Evolutionary conservation across 1,140 invertebrate genomes (phyloP).

Genomic region (Sycobia sp.): DNA sequence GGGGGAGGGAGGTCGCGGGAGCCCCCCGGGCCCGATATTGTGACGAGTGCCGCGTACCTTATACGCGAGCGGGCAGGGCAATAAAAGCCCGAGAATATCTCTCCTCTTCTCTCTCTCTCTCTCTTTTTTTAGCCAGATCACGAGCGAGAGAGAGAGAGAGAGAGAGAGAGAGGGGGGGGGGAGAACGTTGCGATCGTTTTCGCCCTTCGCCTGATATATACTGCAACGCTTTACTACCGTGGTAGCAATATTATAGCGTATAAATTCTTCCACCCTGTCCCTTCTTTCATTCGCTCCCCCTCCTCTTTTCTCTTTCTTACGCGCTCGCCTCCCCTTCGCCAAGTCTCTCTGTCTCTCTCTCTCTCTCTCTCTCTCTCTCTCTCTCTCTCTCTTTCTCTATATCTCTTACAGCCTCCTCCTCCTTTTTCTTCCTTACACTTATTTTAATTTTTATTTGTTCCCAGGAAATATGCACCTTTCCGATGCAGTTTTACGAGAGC

Average conservation of each 20-base stretch:
- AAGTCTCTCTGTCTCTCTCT: too few relatives aligned
- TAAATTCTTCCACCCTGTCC: slow-evolving; percentile 49
- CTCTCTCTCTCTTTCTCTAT: slow-evolving; percentile 5
- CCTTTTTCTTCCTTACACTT: too few relatives aligned
- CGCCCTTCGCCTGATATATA: slow-evolving; percentile 44
- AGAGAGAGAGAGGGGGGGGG: too few relatives aligned
- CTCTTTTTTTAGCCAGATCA: slow-evolving; percentile 12
- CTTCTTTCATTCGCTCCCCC: too few relatives aligned
- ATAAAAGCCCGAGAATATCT: slow-evolving; percentile 46
- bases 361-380: not conserved
- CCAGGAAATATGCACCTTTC: not conserved
- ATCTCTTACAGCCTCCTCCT: too few relatives aligned
- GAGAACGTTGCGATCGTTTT: slow-evolving; percentile 45
- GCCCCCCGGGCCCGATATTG: slow-evolving; percentile 11
- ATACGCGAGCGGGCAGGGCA: slow-evolving; percentile 30
- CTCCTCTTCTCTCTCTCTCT: not conserved
- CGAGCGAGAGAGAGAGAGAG: too few relatives aligned
- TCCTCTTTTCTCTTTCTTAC: too few relatives aligned
- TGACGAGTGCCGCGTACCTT: slow-evolving; percentile 24
- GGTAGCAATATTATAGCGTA: slow-evolving; percentile 56
- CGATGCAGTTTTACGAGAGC: slow-evolving; percentile 5
- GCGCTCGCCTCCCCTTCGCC: too few relatives aligned
- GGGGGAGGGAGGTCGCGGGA: too few relatives aligned
- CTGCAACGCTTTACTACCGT: slow-evolving; percentile 52
- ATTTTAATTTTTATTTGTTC: slow-evolving; percentile 8